Evolutionary conservation across 1,140 invertebrate genomes (phyloP).

Genomic region (Bombus impatiens): DNA sequence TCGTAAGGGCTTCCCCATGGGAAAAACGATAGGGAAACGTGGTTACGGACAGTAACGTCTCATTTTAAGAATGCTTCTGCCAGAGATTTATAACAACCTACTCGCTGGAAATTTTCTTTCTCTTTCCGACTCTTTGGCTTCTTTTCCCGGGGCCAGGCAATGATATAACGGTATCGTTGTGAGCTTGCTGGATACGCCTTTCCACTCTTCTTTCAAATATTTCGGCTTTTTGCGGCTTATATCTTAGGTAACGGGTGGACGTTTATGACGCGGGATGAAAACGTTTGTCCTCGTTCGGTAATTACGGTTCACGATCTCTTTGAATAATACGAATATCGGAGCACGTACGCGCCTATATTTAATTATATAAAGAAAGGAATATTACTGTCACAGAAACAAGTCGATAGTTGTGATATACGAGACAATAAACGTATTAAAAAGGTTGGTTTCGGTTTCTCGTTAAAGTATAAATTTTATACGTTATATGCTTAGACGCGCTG

Average conservation of each 20-base stretch:
- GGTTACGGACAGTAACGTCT: slow-evolving; percentile 22
- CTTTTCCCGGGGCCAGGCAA: no score
- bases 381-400: no score
- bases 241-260: neutral
- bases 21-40: slow-evolving; percentile 43
- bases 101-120: neutral
- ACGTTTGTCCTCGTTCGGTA: neutral
- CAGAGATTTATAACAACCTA: slow-evolving; percentile 30
- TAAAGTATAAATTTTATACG: no score
- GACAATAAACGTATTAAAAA: no score
- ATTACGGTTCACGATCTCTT: neutral
- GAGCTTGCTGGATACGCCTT: neutral
- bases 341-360: no score
- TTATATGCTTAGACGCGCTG: no score
- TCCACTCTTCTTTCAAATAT: neutral
- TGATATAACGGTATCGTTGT: neutral
- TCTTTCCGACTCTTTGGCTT: neutral
- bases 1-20: slow-evolving; percentile 35
- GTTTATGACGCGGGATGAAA: neutral
- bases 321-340: no score
- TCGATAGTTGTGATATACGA: no score
- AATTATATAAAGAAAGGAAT: no score
- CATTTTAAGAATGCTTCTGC: slow-evolving; percentile 22
- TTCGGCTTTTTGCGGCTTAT: neutral
- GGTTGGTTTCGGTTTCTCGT: no score